Evolutionary conservation across 1,140 invertebrate species (phyloP), one percentile per base, ranked within the genome.

Genomic region (Pseudomyrmex pallidus): DNA sequence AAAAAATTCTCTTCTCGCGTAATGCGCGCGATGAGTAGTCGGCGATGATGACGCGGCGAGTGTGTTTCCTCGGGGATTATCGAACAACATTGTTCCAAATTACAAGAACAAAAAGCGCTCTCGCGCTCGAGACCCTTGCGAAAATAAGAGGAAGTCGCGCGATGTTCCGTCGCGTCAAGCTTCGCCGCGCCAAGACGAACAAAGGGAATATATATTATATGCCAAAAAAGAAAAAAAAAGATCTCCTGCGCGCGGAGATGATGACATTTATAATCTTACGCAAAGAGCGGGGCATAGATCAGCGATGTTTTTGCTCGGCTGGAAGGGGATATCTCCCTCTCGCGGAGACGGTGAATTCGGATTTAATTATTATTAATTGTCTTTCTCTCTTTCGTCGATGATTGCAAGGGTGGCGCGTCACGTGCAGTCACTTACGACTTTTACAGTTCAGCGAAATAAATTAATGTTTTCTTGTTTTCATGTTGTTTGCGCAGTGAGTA

Each of bases 311-410:
- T 92, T 92, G 91, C 90, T 91, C 85, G 82, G 85, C 61, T 92
- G 90, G 87, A 57, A 92, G 91, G 91, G 91, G 90, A 59, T 25
- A 25, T 82, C 78, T 72, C 63, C 54, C 68, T 54, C 35, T n/a
- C 9, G 54, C 25, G 48, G 62, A 77, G 86, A 91, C 70, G 52
- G 70, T 87, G 90, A 91, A 92, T 92, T 91, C 89, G 91, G 91
- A 89, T 92, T 92, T 91, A 92, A 92, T 92, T 92, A 91, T 92
- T 92, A 92, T 92, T 92, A 92, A 92, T 92, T 90, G 88, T 88
- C 82, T 85, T 46, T 86, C 52, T 50, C 35, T 35, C 1, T 35
- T 35, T 35, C 74, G 64, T 82, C 70, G 57, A 20, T 57, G 17
- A 67, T 56, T 52, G 62, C 74, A 68, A 25, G 48, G 70, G 10